Evolutionary conservation across 2,888 invertebrate genomes (phyloP).

Genomic region (Steinernema hermaphroditum): DNA sequence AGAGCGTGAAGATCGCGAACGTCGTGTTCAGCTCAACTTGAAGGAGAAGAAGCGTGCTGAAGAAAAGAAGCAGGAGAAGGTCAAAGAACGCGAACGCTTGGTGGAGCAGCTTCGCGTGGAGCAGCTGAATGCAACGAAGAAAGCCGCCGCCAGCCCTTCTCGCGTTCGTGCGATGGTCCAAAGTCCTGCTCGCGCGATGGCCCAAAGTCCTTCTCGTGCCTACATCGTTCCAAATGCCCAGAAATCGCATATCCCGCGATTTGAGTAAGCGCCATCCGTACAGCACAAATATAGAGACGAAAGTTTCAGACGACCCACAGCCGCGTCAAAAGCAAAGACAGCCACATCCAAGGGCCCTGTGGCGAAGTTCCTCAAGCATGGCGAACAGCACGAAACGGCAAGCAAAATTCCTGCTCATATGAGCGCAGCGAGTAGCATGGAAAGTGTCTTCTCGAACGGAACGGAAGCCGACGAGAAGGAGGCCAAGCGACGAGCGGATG

Average conservation of each 20-base stretch:
- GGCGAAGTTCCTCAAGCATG: neutral
- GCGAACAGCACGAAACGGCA: neutral
- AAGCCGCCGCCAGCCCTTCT: neutral
- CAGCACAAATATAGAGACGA: neutral
- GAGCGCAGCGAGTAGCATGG: too few relatives aligned
- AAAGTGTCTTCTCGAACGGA: too few relatives aligned
- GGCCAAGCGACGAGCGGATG: neutral
- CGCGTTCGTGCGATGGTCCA: neutral
- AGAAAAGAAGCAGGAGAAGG: neutral
- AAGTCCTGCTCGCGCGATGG: neutral
- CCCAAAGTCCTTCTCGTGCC: too few relatives aligned
- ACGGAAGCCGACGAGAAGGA: too few relatives aligned
- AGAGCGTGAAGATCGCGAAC: constrained; percentile 5
- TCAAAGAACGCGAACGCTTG: neutral
- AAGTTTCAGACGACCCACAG: neutral
- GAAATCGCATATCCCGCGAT: neutral
- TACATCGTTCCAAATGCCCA: neutral
- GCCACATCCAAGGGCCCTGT: neutral
- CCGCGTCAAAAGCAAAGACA: neutral
- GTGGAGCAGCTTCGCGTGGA: neutral
- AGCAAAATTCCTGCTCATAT: too few relatives aligned
- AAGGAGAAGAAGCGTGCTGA: neutral
- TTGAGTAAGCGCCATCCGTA: neutral
- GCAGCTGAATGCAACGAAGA: neutral
- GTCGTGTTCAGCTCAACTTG: neutral